Evolutionary conservation across 2,888 invertebrate species (phyloP), one percentile per base, ranked within the genome.

Genomic region (Scaeva pyrastri): DNA sequence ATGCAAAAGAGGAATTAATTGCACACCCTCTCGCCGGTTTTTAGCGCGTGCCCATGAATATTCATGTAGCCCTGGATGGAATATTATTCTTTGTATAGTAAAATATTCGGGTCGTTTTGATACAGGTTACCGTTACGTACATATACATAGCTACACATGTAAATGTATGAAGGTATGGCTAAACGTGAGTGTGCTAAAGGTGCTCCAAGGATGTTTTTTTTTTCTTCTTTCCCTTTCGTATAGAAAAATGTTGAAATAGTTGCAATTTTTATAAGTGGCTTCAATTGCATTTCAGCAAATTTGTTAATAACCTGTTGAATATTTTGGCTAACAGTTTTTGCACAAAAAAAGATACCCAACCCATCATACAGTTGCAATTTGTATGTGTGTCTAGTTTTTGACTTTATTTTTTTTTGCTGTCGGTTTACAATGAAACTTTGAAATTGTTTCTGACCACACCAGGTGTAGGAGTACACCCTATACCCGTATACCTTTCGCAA

Each of bases 21-120:
- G 88, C 82, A 85, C 88, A 88, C 78, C 77, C 86, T 81, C 70
- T 77, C 76, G 66, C 64, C 62, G 56, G 74, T 80, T 84, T 85
- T 86, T 62, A 74, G 77, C 81, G 86, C 91, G 91, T 91, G 91
- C 89, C 90, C 88, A 91, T 91, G 91, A 91, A 91, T 91, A 91
- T 91, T 91, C 91, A 91, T 91, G 90, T 62, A 56, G 73, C 74
- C 58, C 64, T 77, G 73, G 73, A 77, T 77, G 86, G 74, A 81
- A 81, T 62, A 77, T 86, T 86, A 82, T 78, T 81, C 86, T 86
- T 82, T 86, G 77, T 82, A 81, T 60, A 82, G 81, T 81, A 77
- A 86, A 80, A 73, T 81, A 77, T 81, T 81, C 70, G 43, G 77
- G 77, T 81, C 74, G 19, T 74, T 77, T 70, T 81, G 71, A 81